Conservation (phyloP, 2,888 invertebrate genomes). For the Stegophylla sp. region DNA sequence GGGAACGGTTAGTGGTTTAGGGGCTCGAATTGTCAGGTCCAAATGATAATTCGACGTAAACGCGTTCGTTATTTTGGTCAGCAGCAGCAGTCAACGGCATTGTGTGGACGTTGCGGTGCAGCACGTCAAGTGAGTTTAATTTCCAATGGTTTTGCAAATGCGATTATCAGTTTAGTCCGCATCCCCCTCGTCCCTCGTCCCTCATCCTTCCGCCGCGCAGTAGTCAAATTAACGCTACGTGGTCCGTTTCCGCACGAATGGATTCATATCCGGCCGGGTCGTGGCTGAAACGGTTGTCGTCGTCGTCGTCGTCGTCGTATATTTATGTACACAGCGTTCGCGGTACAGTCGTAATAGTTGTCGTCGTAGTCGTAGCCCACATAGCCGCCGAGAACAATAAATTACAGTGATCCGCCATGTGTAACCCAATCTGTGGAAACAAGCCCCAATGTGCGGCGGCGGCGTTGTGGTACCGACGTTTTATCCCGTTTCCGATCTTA, state of each 20-base stretch:
- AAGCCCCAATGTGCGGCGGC: background rate
- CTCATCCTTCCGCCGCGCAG: background rate
- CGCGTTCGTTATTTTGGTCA: slow-evolving; percentile 36
- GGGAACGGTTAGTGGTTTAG: background rate
- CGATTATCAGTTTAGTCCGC: slow-evolving; percentile 49
- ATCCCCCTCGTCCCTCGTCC: background rate
- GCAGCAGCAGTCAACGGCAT: slow-evolving; percentile 42
- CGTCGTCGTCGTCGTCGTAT: background rate
- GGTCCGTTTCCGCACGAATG: slow-evolving; percentile 39
- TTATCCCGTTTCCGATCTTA: background rate
- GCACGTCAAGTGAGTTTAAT: slow-evolving; percentile 46
- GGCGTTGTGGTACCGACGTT: background rate
- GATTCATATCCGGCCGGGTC: slow-evolving; percentile 38
- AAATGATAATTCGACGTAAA: slow-evolving; percentile 30
- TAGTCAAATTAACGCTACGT: slow-evolving; percentile 39
- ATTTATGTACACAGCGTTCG: no score
- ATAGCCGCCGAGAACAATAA: slow-evolving; percentile 24
- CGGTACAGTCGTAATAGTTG: background rate
- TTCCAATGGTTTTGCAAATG: slow-evolving; percentile 44
- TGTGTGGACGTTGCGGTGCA: no score
- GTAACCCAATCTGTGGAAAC: slow-evolving; percentile 9
- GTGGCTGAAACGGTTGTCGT: slow-evolving; percentile 29
- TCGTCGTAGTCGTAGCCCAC: background rate
- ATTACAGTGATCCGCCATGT: slow-evolving; percentile 28
- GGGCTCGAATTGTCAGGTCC: slow-evolving; percentile 2